phyloP scores from a whole-genome alignment of 2,797 vertebrate species.

The Cynopterus sphinx region DNA sequence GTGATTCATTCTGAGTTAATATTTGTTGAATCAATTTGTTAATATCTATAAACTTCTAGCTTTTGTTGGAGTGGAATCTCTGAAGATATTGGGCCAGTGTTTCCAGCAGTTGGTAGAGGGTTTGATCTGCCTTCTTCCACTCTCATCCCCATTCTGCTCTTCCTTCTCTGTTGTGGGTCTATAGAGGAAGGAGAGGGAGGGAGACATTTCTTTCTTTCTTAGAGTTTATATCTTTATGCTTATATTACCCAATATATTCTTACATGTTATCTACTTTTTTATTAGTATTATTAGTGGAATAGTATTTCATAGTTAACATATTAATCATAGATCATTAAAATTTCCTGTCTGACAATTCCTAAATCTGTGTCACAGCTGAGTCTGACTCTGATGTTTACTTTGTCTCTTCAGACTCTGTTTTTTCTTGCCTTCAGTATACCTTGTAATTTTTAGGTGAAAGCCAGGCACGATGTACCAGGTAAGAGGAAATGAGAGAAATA shows the following conservation, averaged over 20 bases:
- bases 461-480: not conserved
- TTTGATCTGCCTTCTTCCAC: not conserved
- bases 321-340: conserved; percentile 12
- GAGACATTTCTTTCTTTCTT: not conserved
- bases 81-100: not conserved
- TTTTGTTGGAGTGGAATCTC: not conserved
- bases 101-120: not conserved
- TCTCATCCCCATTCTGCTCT: rapidly evolving
- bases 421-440: not conserved
- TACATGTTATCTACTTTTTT: not conserved
- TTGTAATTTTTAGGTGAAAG: not conserved
- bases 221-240: not conserved
- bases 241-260: not conserved
- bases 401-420: not conserved
- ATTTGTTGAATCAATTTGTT: not conserved
- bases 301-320: not conserved
- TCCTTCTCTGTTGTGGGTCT: not conserved
- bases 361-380: not conserved
- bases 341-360: not conserved
- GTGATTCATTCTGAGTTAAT: not conserved
- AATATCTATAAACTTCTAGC: not conserved
- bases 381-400: not conserved
- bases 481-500: not conserved
- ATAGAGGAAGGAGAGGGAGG: not conserved
- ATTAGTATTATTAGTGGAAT: not conserved